phyloP scores from a whole-genome alignment of 2,888 invertebrate species.

The Mesorhabditis sp. region DNA sequence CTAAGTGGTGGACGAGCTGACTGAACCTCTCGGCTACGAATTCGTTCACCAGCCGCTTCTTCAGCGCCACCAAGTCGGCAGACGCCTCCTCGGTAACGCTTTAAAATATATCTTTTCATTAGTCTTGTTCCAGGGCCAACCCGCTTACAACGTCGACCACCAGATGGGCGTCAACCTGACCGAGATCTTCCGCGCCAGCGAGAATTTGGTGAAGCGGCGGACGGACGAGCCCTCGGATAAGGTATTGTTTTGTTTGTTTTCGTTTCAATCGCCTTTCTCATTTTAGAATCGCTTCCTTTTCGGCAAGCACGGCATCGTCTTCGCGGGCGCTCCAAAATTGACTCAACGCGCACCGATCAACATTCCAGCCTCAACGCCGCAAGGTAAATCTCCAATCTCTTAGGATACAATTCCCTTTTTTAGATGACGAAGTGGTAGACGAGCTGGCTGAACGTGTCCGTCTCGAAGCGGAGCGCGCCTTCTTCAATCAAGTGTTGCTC shows the following conservation, averaged over 20 bases:
- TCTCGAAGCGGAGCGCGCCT: conserved; percentile 51
- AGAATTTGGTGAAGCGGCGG: no score
- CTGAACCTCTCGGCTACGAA: conserved; percentile 15
- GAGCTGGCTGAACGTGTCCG: conserved; percentile 31
- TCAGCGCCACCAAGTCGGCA: not conserved
- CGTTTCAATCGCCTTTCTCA: not conserved
- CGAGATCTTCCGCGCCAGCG: no score
- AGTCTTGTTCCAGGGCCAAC: not conserved
- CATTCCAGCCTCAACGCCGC: not conserved
- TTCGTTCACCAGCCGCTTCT: conserved; percentile 1
- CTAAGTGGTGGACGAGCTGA: no score
- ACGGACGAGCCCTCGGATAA: no score
- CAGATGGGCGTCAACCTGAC: conserved; percentile 24
- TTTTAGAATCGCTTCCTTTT: conserved; percentile 16
- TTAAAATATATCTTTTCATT: not conserved
- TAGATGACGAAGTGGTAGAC: conserved; percentile 9
- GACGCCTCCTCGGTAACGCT: not conserved
- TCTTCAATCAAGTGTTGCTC: conserved; percentile 51
- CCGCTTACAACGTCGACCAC: no score
- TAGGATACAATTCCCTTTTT: not conserved
- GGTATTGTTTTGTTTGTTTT: no score
- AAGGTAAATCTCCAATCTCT: not conserved
- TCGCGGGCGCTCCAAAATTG: conserved; percentile 16
- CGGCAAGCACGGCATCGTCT: conserved; percentile 21
- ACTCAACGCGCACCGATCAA: not conserved